A percentile compares a stretch with the other conserved stretches of the same genome.
These are phyloP conservation scores for Brachypteracias leptosomus DNA, from an alignment of 2,113 vertebrate genomes.

Conservation along the genomic window DNA sequence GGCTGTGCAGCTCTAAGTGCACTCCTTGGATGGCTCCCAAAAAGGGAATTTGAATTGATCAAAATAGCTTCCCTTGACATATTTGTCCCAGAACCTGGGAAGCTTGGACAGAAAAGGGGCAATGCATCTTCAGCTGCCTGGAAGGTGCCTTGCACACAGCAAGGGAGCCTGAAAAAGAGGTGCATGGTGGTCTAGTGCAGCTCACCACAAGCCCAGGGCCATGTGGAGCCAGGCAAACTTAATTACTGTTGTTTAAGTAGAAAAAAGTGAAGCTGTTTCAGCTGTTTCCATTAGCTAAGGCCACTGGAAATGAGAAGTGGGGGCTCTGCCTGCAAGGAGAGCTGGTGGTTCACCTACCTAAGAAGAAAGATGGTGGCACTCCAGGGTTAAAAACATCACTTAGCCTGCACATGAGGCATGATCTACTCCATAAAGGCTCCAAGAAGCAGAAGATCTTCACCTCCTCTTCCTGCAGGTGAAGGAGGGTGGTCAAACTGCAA, in stretches of 20 bases:
- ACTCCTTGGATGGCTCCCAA: neutral
- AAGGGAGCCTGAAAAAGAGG: neutral
- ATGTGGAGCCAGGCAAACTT: neutral
- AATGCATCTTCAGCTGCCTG: neutral
- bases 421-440: no score
- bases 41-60: neutral
- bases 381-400: neutral
- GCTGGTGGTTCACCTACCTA: rapidly evolving
- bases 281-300: neutral
- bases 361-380: neutral
- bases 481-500: no score
- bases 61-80: neutral
- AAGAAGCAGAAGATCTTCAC: no score
- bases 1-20: neutral
- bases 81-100: neutral
- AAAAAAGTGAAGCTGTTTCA: no score
- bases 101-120: neutral
- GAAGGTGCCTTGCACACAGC: rapidly evolving
- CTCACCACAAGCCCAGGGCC: neutral
- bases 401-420: no score
- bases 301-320: neutral
- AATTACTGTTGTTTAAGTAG: neutral
- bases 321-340: neutral
- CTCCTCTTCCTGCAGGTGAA: no score
- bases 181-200: neutral